Evolutionary conservation across 2,797 vertebrate genomes (phyloP).

Genomic region (Acanthurus lineatus): DNA sequence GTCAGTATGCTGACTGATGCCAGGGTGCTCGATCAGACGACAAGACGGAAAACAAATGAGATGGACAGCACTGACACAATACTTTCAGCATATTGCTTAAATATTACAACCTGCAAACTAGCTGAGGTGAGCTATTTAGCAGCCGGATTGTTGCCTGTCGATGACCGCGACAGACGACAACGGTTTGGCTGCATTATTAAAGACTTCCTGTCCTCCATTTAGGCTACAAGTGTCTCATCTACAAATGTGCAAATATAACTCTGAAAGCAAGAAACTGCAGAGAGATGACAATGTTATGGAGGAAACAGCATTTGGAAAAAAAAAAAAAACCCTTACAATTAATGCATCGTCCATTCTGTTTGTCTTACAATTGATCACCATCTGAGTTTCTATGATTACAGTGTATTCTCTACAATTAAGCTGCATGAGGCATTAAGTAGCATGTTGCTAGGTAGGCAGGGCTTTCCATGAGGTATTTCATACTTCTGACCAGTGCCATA

Average conservation of each 20-base stretch:
- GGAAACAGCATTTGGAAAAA: constrained; percentile 34
- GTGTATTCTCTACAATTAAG: constrained; percentile 64
- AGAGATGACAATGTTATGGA: constrained; percentile 25
- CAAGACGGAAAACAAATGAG: constrained; percentile 42
- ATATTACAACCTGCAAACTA: constrained; percentile 56
- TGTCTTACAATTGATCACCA: constrained; percentile 28
- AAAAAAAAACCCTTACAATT: constrained; percentile 25
- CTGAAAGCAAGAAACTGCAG: constrained; percentile 50
- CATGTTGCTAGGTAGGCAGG: constrained; percentile 69
- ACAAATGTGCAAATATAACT: constrained; percentile 72
- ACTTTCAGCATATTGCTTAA: constrained; percentile 77
- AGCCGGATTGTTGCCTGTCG: constrained; percentile 11
- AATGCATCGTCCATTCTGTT: constrained; percentile 21
- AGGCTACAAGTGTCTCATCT: constrained; percentile 62
- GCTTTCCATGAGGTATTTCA: constrained; percentile 79
- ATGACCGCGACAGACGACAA: background rate
- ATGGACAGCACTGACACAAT: constrained; percentile 49
- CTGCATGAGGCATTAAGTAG: constrained; percentile 69
- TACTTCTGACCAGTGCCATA: constrained; percentile 67
- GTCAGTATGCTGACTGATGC: constrained; percentile 25
- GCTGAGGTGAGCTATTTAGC: constrained; percentile 58
- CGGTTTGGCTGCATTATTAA: constrained; percentile 16
- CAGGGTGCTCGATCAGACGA: constrained; percentile 9
- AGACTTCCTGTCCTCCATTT: constrained; percentile 41
- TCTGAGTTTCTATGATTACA: constrained; percentile 55